Conservation (phyloP, 1,140 invertebrate genomes). For the Teleopsis dalmanni region DNA sequence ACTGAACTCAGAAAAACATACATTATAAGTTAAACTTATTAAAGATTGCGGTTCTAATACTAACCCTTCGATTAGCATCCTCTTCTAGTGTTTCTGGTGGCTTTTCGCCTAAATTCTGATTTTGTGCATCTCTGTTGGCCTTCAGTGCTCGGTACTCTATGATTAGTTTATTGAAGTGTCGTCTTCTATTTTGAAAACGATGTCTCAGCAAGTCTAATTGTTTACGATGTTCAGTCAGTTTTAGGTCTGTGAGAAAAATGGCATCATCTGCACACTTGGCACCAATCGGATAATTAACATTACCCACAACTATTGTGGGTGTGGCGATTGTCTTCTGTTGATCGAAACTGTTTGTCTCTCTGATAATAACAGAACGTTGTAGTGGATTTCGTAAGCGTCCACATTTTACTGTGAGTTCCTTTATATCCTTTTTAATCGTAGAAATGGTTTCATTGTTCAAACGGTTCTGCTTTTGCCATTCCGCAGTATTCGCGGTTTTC, state of each 20-base stretch:
- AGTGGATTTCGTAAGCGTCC: conserved; percentile 43
- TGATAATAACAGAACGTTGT: conserved; percentile 30
- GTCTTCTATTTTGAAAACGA: conserved; percentile 54
- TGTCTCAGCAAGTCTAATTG: conserved; percentile 66
- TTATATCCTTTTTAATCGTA: conserved; percentile 65
- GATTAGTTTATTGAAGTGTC: conserved; percentile 49
- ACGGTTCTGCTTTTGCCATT: conserved; percentile 64
- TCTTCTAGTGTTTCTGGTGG: conserved; percentile 48
- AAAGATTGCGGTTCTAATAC: not conserved
- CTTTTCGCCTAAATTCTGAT: conserved; percentile 41
- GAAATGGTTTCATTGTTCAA: conserved; percentile 61
- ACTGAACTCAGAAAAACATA: conserved; percentile 44
- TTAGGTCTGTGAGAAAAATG: conserved; percentile 58
- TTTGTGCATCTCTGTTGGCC: conserved; percentile 42
- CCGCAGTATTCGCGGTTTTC: conserved; percentile 71
- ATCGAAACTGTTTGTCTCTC: conserved; percentile 16
- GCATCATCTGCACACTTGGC: conserved; percentile 51
- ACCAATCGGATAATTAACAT: conserved; percentile 36
- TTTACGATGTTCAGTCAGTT: conserved; percentile 66
- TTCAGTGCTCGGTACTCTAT: conserved; percentile 53
- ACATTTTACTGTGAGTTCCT: conserved; percentile 53
- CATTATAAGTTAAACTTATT: not conserved
- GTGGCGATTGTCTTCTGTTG: conserved; percentile 19
- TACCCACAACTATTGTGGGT: conserved; percentile 34
- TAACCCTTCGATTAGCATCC: conserved; percentile 38